Evolutionary conservation across 2,797 vertebrate genomes (phyloP), one percentile per base, ranked within the genome.

Genomic region (Euthynnus affinis): DNA sequence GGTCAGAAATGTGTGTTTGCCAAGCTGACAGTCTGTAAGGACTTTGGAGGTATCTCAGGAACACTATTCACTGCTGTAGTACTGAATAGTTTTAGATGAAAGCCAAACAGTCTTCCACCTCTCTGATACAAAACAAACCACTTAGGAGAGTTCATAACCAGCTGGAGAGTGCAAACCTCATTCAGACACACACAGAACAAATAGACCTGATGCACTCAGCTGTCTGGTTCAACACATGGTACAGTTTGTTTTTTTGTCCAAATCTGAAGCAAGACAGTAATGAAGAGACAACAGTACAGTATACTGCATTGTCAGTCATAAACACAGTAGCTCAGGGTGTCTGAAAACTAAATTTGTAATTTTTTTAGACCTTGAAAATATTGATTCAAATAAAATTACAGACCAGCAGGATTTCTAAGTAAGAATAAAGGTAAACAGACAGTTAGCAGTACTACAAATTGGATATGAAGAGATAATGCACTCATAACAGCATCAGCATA

Each of bases 81-180:
- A 25, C 61, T 70, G 60, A 60, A 56, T 12, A 56, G 72, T n/a
- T 49, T 74, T 57, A 57, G 72, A 80, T 84, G 60, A 78, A 78
- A 83, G 75, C 22, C 42, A 27, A 85, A 74, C 62, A 49, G 58
- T 76, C 20, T 59, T 74, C 77, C 77, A 81, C 63, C 78, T 87
- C 76, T 66, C 70, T 52, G 72, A 75, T 75, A 79, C 63, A 88
- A 88, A 88, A 67, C 76, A 78, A 85, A 76, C 74, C 74, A 73
- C 63, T 82, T 60, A 71, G 40, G 49, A 56, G 74, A 57, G 63
- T 80, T 86, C 55, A 58, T 48, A 81, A 76, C 71, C 60, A 69
- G 61, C 62, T 18, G 63, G 65, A 67, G 63, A 62, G 63, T 6
- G 29, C 9, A 20, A 2, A 14, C 29, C 32, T 17, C 32, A 40